These are phyloP conservation scores for Peromyscus polionotus DNA, from an alignment of 2,113 vertebrate genomes.

Conservation along the genomic window DNA sequence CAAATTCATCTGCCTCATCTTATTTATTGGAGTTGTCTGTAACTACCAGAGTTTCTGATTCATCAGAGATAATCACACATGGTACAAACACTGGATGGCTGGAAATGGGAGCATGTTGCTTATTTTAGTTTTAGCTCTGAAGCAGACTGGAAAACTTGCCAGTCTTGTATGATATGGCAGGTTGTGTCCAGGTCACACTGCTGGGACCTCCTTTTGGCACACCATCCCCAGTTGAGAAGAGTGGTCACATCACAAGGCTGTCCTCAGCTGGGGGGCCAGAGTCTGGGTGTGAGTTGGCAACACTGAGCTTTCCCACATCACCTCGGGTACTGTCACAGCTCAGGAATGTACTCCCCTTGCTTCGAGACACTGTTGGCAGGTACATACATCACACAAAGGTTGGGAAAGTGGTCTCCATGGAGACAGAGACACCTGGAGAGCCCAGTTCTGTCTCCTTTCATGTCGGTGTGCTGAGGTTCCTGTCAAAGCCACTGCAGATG, in stretches of 20 bases:
- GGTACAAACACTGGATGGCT: conserved; percentile 43
- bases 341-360: neutral
- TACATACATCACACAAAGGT: neutral
- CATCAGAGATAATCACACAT: conserved; percentile 39
- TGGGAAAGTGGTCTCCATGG: neutral
- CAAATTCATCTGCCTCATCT: conserved; percentile 58
- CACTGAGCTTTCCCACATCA: neutral
- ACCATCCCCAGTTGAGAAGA: neutral
- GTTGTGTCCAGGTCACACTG: neutral
- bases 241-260: neutral
- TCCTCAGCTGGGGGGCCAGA: neutral
- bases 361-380: neutral
- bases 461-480: neutral
- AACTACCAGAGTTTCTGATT: conserved; percentile 62
- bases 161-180: neutral
- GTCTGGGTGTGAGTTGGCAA: neutral
- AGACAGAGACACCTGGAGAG: neutral
- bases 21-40: conserved; percentile 45
- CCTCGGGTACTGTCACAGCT: neutral
- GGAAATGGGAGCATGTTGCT: conserved; percentile 30
- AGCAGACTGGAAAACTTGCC: neutral
- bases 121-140: conserved; percentile 33
- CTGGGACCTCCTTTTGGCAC: neutral
- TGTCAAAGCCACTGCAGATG: neutral
- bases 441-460: neutral